Evolutionary conservation across 2,888 invertebrate species (phyloP), one percentile per base, ranked within the genome.

Genomic region (Hydropsyche betteni): DNA sequence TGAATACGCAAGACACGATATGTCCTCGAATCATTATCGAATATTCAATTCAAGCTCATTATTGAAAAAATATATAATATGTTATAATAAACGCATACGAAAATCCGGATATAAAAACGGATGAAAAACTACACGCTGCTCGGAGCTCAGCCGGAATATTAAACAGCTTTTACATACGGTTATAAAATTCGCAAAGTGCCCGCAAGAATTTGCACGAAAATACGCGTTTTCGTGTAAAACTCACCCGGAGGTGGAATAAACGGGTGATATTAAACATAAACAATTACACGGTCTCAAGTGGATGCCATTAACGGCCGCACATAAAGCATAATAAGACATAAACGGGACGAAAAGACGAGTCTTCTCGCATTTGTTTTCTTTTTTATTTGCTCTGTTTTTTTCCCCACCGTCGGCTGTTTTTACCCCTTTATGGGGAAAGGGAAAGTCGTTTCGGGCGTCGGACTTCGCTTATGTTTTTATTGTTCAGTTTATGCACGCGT

Each of bases 381-480:
- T 70, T 70, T 44, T 50, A 50, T 69, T n/a, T 12, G n/a, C 14
- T 69, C n/a, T 44, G n/a, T 69, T 33, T 55, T 12, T n/a, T 55
- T 55, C 55, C 6, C 12, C 55, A 14, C 12, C 55, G 12, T n/a
- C n/a, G 5, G n/a, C n/a, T 55, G 6, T 64, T 36, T 36, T 64
- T n/a, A 34, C 34, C n/a, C 61, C 12, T 61, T 24, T 33, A 10
- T n/a, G 55, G 61, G 61, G 61, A 8, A 10, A 44, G 44, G 44
- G 10, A 44, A 44, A 44, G 44, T 61, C 61, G 61, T 61, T 61
- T 61, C 61, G 33, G 36, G 64, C 34, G 36, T 64, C n/a, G 64
- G 64, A 33, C 64, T 12, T 55, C 64, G 64, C 14, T 58, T 72
- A 72, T 72, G 34, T 75, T 75, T 75, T 75, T 75, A 75, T 70